phyloP scores from a whole-genome alignment of 1,140 invertebrate genomes.

The Lordiphosa stackelbergi region DNA sequence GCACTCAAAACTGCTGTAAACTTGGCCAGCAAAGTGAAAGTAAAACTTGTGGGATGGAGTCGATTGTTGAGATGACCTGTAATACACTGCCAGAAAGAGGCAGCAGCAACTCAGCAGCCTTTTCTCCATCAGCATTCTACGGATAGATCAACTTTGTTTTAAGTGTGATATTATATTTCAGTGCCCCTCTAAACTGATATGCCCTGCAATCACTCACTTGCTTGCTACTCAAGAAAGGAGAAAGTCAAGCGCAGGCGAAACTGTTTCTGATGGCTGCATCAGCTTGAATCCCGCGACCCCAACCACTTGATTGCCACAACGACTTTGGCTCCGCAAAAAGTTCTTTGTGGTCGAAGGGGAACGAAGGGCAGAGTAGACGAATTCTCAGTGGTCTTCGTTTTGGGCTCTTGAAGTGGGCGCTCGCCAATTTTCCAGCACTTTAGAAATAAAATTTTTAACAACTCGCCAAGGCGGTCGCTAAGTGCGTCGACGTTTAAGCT shows the following conservation, averaged over 20 bases:
- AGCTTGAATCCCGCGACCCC: slow-evolving; percentile 2
- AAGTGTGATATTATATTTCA: too few relatives aligned
- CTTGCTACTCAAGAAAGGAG: slow-evolving; percentile 27
- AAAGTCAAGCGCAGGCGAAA: slow-evolving; percentile 58
- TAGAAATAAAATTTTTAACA: slow-evolving; percentile 71
- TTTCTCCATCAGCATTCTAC: too few relatives aligned
- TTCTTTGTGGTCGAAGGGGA: slow-evolving; percentile 53
- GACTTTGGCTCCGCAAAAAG: slow-evolving; percentile 58
- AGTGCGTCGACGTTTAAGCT: slow-evolving; percentile 69
- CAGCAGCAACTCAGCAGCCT: too few relatives aligned
- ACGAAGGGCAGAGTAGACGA: slow-evolving; percentile 12
- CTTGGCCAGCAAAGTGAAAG: slow-evolving; percentile 64
- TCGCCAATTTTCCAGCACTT: slow-evolving; percentile 68
- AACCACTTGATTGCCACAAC: slow-evolving; percentile 61
- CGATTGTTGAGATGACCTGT: slow-evolving; percentile 4
- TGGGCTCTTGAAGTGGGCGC: slow-evolving; percentile 45
- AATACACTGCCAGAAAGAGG: too few relatives aligned
- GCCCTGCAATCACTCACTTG: slow-evolving; percentile 10
- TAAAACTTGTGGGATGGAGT: slow-evolving; percentile 40
- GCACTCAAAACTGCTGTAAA: slow-evolving; percentile 68
- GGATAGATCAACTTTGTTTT: not conserved
- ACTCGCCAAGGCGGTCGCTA: slow-evolving; percentile 65
- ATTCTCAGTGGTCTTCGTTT: slow-evolving; percentile 27
- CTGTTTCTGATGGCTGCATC: slow-evolving; percentile 51
- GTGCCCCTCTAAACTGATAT: slow-evolving; percentile 16